Percentiles rank a stretch among this genome's conserved stretches.
Conservation (phyloP, 1,140 invertebrate species). For the Cyrtorhinus lividipennis region DNA sequence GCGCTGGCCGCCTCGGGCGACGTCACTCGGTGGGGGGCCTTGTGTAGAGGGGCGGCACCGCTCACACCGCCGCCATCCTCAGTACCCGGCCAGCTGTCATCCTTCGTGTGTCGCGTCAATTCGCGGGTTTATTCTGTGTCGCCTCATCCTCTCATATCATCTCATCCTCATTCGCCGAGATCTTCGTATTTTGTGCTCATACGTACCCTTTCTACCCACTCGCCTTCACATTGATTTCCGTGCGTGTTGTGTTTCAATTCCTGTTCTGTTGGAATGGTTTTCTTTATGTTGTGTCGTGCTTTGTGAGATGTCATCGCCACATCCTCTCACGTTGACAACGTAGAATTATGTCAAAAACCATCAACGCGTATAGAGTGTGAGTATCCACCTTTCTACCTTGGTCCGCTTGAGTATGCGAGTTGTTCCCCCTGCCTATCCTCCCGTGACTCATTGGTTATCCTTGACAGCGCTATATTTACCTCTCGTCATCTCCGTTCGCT, state of each 20-base stretch:
- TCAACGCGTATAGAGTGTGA: constrained; percentile 50
- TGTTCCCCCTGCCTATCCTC: background rate
- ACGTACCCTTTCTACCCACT: background rate
- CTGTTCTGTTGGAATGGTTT: too few species aligned
- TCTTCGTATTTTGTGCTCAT: background rate
- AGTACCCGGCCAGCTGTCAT: background rate
- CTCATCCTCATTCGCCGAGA: background rate
- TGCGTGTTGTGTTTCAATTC: background rate
- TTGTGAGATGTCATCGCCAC: background rate
- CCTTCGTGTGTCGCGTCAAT: background rate
- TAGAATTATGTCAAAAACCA: constrained; percentile 44
- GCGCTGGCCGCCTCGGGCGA: too few species aligned
- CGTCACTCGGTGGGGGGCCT: background rate
- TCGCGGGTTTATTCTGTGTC: background rate
- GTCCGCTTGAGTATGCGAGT: background rate
- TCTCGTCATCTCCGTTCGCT: background rate
- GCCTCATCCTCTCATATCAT: background rate
- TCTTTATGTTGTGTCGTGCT: background rate
- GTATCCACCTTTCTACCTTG: constrained; percentile 25
- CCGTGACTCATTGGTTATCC: background rate
- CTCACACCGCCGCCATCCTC: background rate
- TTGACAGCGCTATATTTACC: background rate
- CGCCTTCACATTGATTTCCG: too few species aligned
- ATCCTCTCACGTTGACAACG: background rate
- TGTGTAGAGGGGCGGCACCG: background rate